These are phyloP conservation scores for Sebastes vulpes DNA, from an alignment of 2,797 vertebrate species.

Conservation along the genomic window DNA sequence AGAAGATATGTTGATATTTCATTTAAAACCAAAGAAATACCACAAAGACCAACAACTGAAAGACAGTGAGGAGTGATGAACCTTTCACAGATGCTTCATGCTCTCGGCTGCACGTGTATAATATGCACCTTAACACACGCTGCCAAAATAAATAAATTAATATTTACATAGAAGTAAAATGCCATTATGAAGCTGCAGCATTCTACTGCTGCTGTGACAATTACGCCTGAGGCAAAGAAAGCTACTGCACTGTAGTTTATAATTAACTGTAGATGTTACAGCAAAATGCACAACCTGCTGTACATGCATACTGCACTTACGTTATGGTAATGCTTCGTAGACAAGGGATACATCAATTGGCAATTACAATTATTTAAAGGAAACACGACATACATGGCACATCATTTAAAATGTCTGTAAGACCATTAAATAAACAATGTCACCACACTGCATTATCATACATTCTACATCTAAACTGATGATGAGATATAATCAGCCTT, in stretches of 20 bases:
- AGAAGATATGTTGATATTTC: slow-evolving; percentile 21
- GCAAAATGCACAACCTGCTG: not conserved
- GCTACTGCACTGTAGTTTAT: not conserved
- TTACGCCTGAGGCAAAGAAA: not conserved
- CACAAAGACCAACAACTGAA: slow-evolving; percentile 57
- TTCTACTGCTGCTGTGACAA: slow-evolving; percentile 2
- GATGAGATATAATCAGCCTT: slow-evolving; percentile 39
- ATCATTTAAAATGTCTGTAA: not conserved
- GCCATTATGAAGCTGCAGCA: not conserved
- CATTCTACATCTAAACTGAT: not conserved
- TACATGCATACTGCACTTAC: not conserved
- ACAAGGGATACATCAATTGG: not conserved
- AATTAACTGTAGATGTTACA: not conserved
- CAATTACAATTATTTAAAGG: not conserved
- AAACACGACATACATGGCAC: not conserved
- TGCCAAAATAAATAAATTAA: not conserved
- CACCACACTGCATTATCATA: not conserved
- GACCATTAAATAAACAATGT: not conserved
- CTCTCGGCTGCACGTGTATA: slow-evolving; percentile 5
- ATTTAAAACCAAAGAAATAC: slow-evolving; percentile 57
- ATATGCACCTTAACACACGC: slow-evolving; percentile 9
- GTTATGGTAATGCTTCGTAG: not conserved
- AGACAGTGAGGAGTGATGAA: slow-evolving; percentile 58
- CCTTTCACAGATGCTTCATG: slow-evolving; percentile 40
- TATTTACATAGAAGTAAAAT: not conserved